Evolutionary conservation across 53 echinoderm and acorn worm genomes (phyloP), one percentile per base, ranked within the genome.

Genomic region (Mesocentrotus franciscanus): DNA sequence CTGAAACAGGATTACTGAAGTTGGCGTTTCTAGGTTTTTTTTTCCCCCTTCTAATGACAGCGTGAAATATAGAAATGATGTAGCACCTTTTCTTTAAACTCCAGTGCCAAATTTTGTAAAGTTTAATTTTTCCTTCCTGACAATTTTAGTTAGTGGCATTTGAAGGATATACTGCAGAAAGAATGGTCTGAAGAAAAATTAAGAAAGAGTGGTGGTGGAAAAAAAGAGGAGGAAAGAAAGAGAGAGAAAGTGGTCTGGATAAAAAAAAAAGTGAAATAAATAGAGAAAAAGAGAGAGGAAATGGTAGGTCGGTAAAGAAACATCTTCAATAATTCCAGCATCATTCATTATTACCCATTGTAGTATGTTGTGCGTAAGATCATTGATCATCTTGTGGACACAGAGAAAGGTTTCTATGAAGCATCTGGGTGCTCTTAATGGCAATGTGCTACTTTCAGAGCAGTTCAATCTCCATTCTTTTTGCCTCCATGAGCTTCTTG

Each of bases 261-360:
- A 5, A 13, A 27, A 20, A 20, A 8, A 34, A 14, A 13, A 20
- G 20, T 8, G 13, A 81, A 29, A 81, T 27, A 81, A 18, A 85
- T 3, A 85, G 85, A 85, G 85, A 85, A 15, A 85, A 15, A 85
- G 56, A 85, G 24, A 85, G 56, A 85, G 49, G n/a, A 56, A 85
- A 56, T 9, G 15, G 56, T 18, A 49, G 55, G 26, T 22, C 8
- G 24, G n/a, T 20, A 49, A 24, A 85, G 56, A 85, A 56, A 49
- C 84, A 84, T 49, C 84, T 42, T 18, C 49, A 36, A 84, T 84
- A 20, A 49, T 84, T 20, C 49, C 49, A 84, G 39, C 84, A 84
- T 49, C 24, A 42, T 84, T 84, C 84, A 84, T 84, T 36, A 39
- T 84, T 49, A 84, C 84, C 84, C 20, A 84, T 78, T 84, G 49